These are phyloP conservation scores for Holcopasites calliopsidis DNA, from an alignment of 1,140 invertebrate genomes.

Conservation along the genomic window DNA sequence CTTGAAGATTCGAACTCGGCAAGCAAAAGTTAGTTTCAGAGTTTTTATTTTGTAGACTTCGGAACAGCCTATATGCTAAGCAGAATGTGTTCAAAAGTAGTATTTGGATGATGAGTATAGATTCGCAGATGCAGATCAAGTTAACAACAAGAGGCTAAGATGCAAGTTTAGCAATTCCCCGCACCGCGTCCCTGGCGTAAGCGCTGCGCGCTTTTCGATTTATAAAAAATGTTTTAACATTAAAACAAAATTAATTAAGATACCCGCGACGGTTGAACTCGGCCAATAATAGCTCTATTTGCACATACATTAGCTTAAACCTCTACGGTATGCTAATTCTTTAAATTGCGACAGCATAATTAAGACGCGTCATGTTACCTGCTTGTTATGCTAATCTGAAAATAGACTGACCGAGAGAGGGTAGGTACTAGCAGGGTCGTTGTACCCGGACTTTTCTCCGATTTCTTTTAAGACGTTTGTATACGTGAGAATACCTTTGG, in stretches of 20 bases:
- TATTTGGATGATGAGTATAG: no score
- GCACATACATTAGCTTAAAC: not conserved
- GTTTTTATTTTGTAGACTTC: no score
- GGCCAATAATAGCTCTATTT: conserved; percentile 1
- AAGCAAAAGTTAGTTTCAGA: no score
- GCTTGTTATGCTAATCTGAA: conserved; percentile 27
- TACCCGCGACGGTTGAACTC: not conserved
- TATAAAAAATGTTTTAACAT: no score
- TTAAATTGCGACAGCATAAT: conserved; percentile 18
- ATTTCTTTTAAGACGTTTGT: conserved; percentile 1
- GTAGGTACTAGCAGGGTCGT: conserved; percentile 5
- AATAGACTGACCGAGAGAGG: conserved; percentile 22
- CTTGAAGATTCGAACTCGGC: no score
- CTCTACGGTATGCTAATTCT: conserved; percentile 10
- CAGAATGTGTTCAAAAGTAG: no score
- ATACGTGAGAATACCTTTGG: conserved; percentile 12
- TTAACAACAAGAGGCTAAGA: no score
- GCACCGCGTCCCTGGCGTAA: no score
- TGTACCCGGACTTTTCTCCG: conserved; percentile 2
- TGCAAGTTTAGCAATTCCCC: no score
- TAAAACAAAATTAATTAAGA: not conserved
- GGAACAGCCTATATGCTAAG: no score
- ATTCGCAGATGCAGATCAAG: no score
- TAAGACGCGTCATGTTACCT: conserved; percentile 21
- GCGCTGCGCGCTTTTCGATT: no score